Evolutionary conservation across 2,888 invertebrate species (phyloP), one percentile per base, ranked within the genome.

Genomic region (Tanypteryx hageni): DNA sequence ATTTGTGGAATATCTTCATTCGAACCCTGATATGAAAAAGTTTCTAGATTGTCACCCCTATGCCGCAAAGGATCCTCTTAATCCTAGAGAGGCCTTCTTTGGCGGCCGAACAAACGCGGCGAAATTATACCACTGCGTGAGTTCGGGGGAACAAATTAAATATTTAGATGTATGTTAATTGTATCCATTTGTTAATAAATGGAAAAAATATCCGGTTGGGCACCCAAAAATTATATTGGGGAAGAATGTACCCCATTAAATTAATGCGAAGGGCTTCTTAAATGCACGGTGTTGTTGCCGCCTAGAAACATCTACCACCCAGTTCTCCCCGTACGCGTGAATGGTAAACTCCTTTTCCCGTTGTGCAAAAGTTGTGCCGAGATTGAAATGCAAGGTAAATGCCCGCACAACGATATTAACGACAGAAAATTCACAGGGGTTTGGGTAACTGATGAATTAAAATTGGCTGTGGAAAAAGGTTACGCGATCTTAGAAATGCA

Each of bases 361-460:
- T 92, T 95, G 8, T 95, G 95, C 93, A 93, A 93, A 18, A 93
- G 93, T 0, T 95, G 95, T 93, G 94, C 93, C 61, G 94, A 94
- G 59, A 93, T 92, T 27, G 82, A 94, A 68, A 92, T 93, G 82
- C 93, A 94, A 68, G 82, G 92, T 4, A 93, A 93, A 0, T 95
- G 95, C 92, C 68, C 22, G 3, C 94, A 95, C 92, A 93, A 92
- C 16, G 93, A 94, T n/a, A 93, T 93, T 31, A 93, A 94, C 10
- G 68, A n/a, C 13, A 93, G 94, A 31, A 56, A 91, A 8, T 92
- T 95, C 7, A 92, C 84, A 0, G 94, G 95, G 10, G 94, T 94
- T 3, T 95, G 94, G 94, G 94, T 94, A 22, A 93, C 94, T 0
- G 94, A 94, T n/a, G 95, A 95, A 93, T 89, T 95, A 0, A 61